phyloP scores from a whole-genome alignment of 1,140 invertebrate genomes.

The Brachystomella parvula region DNA sequence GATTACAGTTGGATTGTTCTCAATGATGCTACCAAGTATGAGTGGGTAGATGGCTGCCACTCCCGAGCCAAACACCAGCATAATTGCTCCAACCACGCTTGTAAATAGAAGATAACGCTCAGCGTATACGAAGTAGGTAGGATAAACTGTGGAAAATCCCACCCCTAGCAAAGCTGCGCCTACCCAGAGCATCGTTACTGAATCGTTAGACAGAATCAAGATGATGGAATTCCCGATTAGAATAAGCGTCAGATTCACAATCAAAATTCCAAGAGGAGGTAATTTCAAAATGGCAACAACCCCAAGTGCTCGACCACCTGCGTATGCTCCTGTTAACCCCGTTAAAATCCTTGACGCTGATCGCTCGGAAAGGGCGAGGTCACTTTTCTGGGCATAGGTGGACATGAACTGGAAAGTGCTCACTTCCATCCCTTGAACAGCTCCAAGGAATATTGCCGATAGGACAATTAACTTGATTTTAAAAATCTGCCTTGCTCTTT shows the following conservation, averaged over 20 bases:
- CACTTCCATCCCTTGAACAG: slow-evolving; percentile 22
- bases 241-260: slow-evolving; percentile 12
- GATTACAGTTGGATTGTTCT: too few relatives aligned
- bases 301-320: slow-evolving; percentile 10
- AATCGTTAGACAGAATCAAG: too few relatives aligned
- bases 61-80: too few relatives aligned
- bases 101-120: too few relatives aligned
- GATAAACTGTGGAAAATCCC: too few relatives aligned
- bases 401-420: slow-evolving; percentile 24
- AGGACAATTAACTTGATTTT: neutral
- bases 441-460: neutral
- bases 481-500: neutral
- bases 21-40: too few relatives aligned
- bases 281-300: slow-evolving; percentile 17
- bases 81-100: too few relatives aligned
- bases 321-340: slow-evolving; percentile 19
- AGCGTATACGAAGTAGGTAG: too few relatives aligned
- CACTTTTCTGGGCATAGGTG: slow-evolving; percentile 18
- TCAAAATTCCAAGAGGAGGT: neutral
- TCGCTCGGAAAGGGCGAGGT: slow-evolving; percentile 16
- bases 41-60: too few relatives aligned
- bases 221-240: too few relatives aligned
- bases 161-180: too few relatives aligned
- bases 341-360: slow-evolving; percentile 8
- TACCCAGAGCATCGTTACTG: too few relatives aligned